Percentiles rank a stretch among this genome's conserved stretches.
phyloP scores from a whole-genome alignment of 2,797 vertebrate genomes.

The Chloroceryle amazona region DNA sequence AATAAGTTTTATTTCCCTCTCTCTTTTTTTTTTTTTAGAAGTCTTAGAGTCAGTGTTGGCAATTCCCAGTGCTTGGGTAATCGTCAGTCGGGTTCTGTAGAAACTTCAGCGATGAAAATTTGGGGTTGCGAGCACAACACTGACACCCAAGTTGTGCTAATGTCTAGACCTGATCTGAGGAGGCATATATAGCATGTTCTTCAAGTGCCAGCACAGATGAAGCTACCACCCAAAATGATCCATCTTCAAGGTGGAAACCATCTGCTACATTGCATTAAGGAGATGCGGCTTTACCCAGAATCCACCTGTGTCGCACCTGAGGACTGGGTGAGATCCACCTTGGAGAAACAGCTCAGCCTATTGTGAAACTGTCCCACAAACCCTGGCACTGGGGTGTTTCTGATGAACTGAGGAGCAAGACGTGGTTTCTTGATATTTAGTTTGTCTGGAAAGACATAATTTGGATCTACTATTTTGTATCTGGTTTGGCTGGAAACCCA shows the following conservation, averaged over 20 bases:
- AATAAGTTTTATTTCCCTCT: not conserved
- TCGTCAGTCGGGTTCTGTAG: not conserved
- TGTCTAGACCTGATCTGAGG: not conserved
- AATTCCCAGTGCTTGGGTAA: accelerated
- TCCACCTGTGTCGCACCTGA: accelerated
- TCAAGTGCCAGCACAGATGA: not conserved
- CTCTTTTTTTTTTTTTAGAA: not conserved
- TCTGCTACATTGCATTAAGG: not conserved
- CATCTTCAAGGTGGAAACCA: not conserved
- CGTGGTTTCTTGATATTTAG: not conserved
- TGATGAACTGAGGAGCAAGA: not conserved
- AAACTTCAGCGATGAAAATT: not conserved
- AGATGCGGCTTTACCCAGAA: not conserved
- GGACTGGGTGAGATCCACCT: accelerated
- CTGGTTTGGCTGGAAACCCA: not conserved
- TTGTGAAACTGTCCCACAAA: not conserved
- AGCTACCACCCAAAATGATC: not conserved
- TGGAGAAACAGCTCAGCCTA: not conserved
- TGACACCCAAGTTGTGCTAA: too few species aligned
- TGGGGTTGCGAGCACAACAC: not conserved
- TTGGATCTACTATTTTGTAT: not conserved
- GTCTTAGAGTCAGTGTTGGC: not conserved
- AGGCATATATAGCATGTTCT: not conserved
- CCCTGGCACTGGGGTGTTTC: accelerated
- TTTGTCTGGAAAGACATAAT: not conserved